Evolutionary conservation across 2,113 vertebrate genomes (phyloP), one percentile per base, ranked within the genome.

Genomic region (Pionites leucogaster): DNA sequence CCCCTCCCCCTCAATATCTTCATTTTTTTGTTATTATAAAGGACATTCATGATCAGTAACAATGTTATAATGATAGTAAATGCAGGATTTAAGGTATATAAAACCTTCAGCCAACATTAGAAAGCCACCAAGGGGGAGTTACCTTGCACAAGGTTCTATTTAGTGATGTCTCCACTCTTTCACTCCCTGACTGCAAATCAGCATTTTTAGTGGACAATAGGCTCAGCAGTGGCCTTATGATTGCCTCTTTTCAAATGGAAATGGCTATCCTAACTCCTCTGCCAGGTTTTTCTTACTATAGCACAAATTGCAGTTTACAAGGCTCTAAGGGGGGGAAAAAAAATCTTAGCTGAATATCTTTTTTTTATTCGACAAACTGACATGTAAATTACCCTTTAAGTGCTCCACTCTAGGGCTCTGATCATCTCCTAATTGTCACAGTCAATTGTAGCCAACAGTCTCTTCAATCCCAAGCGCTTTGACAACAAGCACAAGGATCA

Each of bases 171-270:
- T 98, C 97, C 98, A 98, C 98, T 98, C 97, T 97, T 98, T 98
- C 98, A 98, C 98, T 98, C 97, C 93, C 98, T 98, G 98, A 97
- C 98, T 98, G 98, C 98, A 99, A 99, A 99, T 99, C 99, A 98
- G 98, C 98, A 96, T 98, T 98, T 98, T 98, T 97, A 97, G 97
- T 98, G 99, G 99, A 99, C 99, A 99, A 99, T 99, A 98, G 99
- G 98, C 98, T 98, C 99, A 99, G 99, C 99, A 98, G 98, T 98
- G 98, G 98, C 98, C 99, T 98, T 98, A 98, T 99, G 99, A 99
- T 99, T 99, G 99, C 99, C 98, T 99, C 99, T 98, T 99, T 99
- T 99, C 99, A 99, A 98, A 99, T 99, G 99, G 99, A 99, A 99
- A 99, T 99, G 98, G 97, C 94, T 96, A 98, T 98, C 98, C 98